These are phyloP conservation scores for Centropristis striata DNA, from an alignment of 2,113 vertebrate species.

Conservation along the genomic window DNA sequence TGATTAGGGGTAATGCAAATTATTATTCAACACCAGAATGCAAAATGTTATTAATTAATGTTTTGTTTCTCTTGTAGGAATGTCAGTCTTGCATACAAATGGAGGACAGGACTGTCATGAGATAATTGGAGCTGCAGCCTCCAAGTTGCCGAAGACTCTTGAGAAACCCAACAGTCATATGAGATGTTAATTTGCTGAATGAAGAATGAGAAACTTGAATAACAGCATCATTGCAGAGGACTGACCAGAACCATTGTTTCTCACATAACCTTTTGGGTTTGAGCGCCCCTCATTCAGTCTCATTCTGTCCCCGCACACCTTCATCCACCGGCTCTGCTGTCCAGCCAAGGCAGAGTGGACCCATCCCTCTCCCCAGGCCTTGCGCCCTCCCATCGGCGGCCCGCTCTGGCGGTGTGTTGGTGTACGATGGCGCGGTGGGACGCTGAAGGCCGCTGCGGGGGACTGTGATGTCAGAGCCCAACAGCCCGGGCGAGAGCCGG, in stretches of 20 bases:
- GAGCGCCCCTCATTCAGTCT: not conserved
- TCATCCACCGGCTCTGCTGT: constrained; percentile 17
- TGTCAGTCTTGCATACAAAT: constrained; percentile 21
- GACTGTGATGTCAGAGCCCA: constrained; percentile 96
- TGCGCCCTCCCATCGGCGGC: constrained; percentile 34
- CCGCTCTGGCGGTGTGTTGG: constrained; percentile 68
- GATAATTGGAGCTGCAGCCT: constrained; percentile 18
- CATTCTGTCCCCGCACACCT: not conserved
- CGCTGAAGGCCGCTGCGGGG: constrained; percentile 86
- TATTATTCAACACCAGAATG: not conserved
- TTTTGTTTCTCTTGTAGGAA: constrained; percentile 51
- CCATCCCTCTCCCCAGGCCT: constrained; percentile 35
- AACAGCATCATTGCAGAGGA: not conserved
- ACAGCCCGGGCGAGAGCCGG: constrained; percentile 91
- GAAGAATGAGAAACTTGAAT: constrained; percentile 39
- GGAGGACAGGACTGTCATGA: constrained; percentile 36
- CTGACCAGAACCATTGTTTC: not conserved
- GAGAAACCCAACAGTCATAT: constrained; percentile 13
- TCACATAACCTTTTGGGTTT: not conserved
- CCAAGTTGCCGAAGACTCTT: not conserved
- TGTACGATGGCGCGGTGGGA: constrained; percentile 84
- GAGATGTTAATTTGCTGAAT: constrained; percentile 34
- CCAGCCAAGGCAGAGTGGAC: constrained; percentile 31
- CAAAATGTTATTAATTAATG: not conserved
- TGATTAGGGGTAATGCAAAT: not conserved